Evolutionary conservation across 2,888 invertebrate genomes (phyloP).

Genomic region (Julus scanicus): DNA sequence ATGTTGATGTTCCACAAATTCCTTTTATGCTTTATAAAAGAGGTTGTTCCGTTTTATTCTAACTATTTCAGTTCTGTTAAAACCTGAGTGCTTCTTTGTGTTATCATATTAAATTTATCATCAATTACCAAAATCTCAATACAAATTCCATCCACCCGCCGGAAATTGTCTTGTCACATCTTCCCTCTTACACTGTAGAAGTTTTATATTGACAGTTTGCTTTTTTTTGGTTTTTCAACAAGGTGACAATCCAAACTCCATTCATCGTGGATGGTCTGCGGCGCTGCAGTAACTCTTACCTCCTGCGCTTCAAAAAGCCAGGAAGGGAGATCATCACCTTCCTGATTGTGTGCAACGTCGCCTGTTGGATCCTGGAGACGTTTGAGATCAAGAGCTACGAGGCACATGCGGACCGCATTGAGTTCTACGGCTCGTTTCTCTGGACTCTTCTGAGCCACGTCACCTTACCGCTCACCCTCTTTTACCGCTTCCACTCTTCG

Average conservation of each 20-base stretch:
- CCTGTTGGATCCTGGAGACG: slow-evolving; percentile 81
- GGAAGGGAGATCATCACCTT: slow-evolving; percentile 82
- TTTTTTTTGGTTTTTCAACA: slow-evolving; percentile 66
- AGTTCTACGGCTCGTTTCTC: slow-evolving; percentile 76
- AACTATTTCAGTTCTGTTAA: no score
- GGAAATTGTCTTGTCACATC: background rate
- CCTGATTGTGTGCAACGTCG: slow-evolving; percentile 79
- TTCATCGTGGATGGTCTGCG: slow-evolving; percentile 78
- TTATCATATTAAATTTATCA: no score
- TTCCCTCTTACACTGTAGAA: no score
- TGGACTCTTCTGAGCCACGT: slow-evolving; percentile 81
- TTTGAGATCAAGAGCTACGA: slow-evolving; percentile 74
- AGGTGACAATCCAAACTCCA: slow-evolving; percentile 79
- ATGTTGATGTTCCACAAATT: no score
- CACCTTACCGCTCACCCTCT: slow-evolving; percentile 79
- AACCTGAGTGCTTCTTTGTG: no score
- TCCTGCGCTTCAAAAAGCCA: slow-evolving; percentile 75
- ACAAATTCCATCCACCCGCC: no score
- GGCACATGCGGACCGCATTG: slow-evolving; percentile 71
- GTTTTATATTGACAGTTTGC: background rate
- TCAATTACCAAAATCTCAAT: no score
- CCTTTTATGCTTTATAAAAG: no score
- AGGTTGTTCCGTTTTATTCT: no score
- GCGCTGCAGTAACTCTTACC: slow-evolving; percentile 77
- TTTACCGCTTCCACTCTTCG: slow-evolving; percentile 82